Evolutionary conservation across 2,113 vertebrate species (phyloP), one percentile per base, ranked within the genome.

Genomic region (Archocentrus centrarchus): DNA sequence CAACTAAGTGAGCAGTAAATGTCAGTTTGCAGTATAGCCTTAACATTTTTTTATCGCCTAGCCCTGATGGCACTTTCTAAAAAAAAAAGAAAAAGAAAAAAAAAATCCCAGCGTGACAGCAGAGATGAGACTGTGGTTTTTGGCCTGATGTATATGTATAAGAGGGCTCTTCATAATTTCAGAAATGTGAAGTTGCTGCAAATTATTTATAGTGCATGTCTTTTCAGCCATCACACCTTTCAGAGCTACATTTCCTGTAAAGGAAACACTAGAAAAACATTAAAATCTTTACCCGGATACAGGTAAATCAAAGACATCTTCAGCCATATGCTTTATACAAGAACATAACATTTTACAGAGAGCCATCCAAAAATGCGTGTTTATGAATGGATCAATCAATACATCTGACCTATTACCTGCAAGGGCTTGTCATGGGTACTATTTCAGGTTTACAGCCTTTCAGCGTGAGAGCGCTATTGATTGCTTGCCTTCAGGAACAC

Each of bases 331-430:
- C 68, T 86, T 88, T 84, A 30, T 81, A 86, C 63, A 58, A 53
- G 68, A 83, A 90, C 86, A 62, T 81, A 81, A 89, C 63, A 86
- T 84, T 86, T 92, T 83, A 88, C 62, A 20, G 75, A 75, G 61
- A 88, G 80, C 68, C 27, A 11, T 90, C 90, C 86, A 79, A 89
- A 93, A 93, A 92, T 82, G 86, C 70, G 86, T 90, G 87, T 93
- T 93, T 93, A 94, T 94, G 90, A 94, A 92, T 62, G 84, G 75
- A 91, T 93, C 85, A 86, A 93, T 95, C 94, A 92, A 94, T 94
- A 92, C 77, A 89, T 84, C 88, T 93, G 93, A 94, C 92, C 93
- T 90, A 89, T 93, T 93, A 94, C 92, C 88, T 93, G 90, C 88
- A 82, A 91, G 89, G 89, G 87, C 92, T 93, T 93, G 93, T 93